A percentile compares a stretch with the other conserved stretches of the same genome.
Conservation (phyloP, 2,888 invertebrate genomes). For the Phorcus lineatus region DNA sequence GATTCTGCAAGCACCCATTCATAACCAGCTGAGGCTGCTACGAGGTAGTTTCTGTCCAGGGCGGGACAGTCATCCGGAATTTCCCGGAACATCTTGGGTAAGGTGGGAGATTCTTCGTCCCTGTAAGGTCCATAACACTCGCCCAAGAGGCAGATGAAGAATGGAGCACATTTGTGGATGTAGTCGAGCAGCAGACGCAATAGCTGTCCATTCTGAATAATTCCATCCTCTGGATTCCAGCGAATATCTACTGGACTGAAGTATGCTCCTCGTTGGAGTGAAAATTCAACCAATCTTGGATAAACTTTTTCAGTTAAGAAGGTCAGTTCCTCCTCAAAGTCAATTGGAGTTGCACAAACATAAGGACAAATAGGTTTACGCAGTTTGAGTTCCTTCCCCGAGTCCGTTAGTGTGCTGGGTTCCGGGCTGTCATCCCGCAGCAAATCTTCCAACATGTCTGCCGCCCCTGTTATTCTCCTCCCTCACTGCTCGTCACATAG, state of each 20-base stretch:
- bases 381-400: slow-evolving; percentile 48
- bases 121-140: slow-evolving; percentile 71
- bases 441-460: slow-evolving; percentile 11
- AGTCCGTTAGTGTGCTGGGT: not conserved
- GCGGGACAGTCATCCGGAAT: slow-evolving; percentile 53
- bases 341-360: slow-evolving; percentile 63
- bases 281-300: slow-evolving; percentile 61
- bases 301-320: slow-evolving; percentile 60
- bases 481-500: not conserved
- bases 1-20: slow-evolving; percentile 68
- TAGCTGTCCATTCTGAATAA: slow-evolving; percentile 54
- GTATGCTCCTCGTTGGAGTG: slow-evolving; percentile 60
- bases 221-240: slow-evolving; percentile 60
- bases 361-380: slow-evolving; percentile 62
- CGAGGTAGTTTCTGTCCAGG: slow-evolving; percentile 66
- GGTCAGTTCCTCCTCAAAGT: slow-evolving; percentile 60
- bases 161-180: slow-evolving; percentile 65
- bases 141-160: slow-evolving; percentile 71
- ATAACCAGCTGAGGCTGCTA: slow-evolving; percentile 69
- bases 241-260: slow-evolving; percentile 69
- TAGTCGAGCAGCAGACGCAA: slow-evolving; percentile 63
- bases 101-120: slow-evolving; percentile 45
- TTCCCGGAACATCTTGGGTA: slow-evolving; percentile 42
- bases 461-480: not conserved
- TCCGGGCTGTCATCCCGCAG: not conserved